Evolutionary conservation across 2,888 invertebrate species (phyloP).

Genomic region (Vanessa cardui): DNA sequence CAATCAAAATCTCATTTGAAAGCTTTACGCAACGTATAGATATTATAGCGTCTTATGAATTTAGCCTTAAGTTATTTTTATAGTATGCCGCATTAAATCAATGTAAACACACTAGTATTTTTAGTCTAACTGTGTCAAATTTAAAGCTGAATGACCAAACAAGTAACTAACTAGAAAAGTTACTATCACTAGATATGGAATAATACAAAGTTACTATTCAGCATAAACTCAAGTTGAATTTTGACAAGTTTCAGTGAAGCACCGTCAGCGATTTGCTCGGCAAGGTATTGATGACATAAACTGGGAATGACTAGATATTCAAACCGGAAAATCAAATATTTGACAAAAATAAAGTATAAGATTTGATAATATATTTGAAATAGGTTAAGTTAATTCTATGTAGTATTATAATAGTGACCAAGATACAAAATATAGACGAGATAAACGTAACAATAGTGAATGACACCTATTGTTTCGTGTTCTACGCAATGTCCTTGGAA

Average conservation of each 20-base stretch:
- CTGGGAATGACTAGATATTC: no score
- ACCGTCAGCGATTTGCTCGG: neutral
- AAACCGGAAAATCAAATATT: neutral
- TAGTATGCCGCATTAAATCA: no score
- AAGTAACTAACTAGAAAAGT: neutral
- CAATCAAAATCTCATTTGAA: constrained; percentile 33
- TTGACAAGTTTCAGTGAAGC: neutral
- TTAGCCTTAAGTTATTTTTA: neutral
- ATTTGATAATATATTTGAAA: constrained; percentile 1
- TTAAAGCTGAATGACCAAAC: neutral
- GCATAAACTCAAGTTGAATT: neutral
- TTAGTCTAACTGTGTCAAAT: no score
- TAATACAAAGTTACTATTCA: neutral
- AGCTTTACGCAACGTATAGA: constrained; percentile 6
- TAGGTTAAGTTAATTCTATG: neutral
- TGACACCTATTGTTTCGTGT: constrained; percentile 27
- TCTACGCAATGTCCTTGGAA: constrained; percentile 23
- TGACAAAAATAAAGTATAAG: neutral
- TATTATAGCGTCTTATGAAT: constrained; percentile 6
- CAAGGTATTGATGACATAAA: neutral
- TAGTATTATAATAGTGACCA: constrained; percentile 17
- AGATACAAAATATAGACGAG: constrained; percentile 15
- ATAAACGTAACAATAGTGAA: constrained; percentile 25
- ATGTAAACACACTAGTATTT: no score
- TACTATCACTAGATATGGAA: neutral